phyloP scores from a whole-genome alignment of 2,113 vertebrate species.

The Cathartes aura region DNA sequence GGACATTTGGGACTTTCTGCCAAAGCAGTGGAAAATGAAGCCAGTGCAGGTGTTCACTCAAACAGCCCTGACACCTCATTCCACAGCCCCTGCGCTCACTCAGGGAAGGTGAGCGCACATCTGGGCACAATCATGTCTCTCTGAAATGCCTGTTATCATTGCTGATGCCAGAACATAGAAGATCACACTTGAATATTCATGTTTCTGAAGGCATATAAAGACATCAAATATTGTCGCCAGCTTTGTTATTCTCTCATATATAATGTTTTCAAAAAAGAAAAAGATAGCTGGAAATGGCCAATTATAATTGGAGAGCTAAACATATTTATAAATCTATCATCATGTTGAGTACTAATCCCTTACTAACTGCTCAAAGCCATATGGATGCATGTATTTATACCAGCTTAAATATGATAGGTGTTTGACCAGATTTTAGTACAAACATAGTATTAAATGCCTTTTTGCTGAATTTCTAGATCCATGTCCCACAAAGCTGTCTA shows the following conservation, averaged over 20 bases:
- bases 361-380: not conserved
- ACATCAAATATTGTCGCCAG: not conserved
- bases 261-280: not conserved
- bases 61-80: no score
- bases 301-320: not conserved
- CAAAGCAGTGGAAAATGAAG: no score
- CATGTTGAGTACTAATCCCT: not conserved
- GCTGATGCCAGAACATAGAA: not conserved
- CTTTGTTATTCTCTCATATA: not conserved
- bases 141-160: not conserved
- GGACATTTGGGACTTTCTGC: no score
- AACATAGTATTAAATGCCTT: not conserved
- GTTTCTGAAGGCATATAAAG: not conserved
- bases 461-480: not conserved
- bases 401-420: not conserved
- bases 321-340: not conserved
- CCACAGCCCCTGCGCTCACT: no score
- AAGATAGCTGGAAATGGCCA: not conserved
- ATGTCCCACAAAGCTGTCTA: not conserved
- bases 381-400: not conserved
- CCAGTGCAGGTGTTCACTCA: no score
- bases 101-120: no score
- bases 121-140: no score
- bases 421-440: not conserved
- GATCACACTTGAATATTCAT: not conserved